Evolutionary conservation across 2,113 vertebrate species (phyloP).

Genomic region (Paralichthys olivaceus): DNA sequence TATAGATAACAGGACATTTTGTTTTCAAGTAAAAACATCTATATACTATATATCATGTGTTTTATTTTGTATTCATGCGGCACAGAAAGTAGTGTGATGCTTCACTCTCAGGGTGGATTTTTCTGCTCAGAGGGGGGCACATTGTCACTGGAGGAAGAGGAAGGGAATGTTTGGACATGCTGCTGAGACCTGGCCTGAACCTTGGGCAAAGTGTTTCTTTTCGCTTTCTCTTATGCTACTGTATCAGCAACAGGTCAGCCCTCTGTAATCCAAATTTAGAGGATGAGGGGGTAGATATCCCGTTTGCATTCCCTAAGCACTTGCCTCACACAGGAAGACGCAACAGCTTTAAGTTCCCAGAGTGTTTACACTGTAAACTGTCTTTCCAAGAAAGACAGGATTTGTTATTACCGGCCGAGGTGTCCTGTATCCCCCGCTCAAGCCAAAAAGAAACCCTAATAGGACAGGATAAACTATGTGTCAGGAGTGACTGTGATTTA

Average conservation of each 20-base stretch:
- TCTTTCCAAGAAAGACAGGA: constrained; percentile 68
- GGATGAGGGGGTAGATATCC: background rate
- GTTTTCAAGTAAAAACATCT: background rate
- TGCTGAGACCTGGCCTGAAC: constrained; percentile 13
- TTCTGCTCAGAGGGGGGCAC: constrained; percentile 23
- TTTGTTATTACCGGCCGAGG: constrained; percentile 46
- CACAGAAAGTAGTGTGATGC: background rate
- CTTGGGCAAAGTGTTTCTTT: background rate
- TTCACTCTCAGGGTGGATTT: background rate
- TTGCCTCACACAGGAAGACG: constrained; percentile 31
- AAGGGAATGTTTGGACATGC: constrained; percentile 29
- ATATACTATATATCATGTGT: background rate
- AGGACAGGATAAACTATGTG: constrained; percentile 32
- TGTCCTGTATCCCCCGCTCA: constrained; percentile 43
- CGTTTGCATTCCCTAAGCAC: constrained; percentile 6
- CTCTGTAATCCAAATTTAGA: constrained; percentile 47
- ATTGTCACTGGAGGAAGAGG: constrained; percentile 53
- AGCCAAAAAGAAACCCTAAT: constrained; percentile 48
- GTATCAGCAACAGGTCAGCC: constrained; percentile 5
- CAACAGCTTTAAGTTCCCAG: constrained; percentile 55
- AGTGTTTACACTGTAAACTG: constrained; percentile 63
- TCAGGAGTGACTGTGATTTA: constrained; percentile 23
- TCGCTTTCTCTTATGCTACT: constrained; percentile 11
- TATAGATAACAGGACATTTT: background rate
- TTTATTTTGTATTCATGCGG: background rate